These are phyloP conservation scores for Pelobates fuscus DNA, from an alignment of 2,113 vertebrate species.

Conservation along the genomic window DNA sequence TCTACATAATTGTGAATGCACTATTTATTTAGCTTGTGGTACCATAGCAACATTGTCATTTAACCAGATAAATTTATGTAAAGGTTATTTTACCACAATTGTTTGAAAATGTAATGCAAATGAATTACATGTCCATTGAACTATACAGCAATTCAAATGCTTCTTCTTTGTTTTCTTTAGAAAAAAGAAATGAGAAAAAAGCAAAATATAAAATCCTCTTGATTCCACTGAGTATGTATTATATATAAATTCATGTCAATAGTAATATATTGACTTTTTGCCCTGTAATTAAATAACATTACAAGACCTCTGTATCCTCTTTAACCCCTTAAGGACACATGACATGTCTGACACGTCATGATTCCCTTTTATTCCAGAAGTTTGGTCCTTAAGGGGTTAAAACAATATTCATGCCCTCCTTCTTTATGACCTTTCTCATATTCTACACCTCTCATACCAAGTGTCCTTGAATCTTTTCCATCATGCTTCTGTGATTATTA, in stretches of 20 bases:
- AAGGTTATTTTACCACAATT: not conserved
- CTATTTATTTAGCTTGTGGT: not conserved
- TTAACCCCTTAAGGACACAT: no score
- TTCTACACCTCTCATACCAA: no score
- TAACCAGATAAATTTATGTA: not conserved
- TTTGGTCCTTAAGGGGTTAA: no score
- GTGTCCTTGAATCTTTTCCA: no score
- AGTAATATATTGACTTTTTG: no score
- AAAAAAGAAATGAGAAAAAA: not conserved
- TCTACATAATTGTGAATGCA: not conserved
- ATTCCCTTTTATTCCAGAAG: no score
- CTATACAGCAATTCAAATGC: not conserved
- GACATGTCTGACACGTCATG: no score
- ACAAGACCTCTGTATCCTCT: no score
- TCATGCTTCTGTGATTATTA: no score
- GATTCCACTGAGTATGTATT: not conserved
- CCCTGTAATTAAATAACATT: no score
- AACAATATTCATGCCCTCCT: no score
- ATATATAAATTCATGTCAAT: not conserved
- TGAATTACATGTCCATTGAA: not conserved
- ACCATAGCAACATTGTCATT: conserved; percentile 1
- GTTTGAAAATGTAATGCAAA: not conserved
- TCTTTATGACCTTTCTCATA: no score
- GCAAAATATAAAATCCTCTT: not conserved
- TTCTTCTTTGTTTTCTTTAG: not conserved